Base-by-base conservation (phyloP, 2,888 invertebrate genomes). In the Iphiclides podalirius region DNA sequence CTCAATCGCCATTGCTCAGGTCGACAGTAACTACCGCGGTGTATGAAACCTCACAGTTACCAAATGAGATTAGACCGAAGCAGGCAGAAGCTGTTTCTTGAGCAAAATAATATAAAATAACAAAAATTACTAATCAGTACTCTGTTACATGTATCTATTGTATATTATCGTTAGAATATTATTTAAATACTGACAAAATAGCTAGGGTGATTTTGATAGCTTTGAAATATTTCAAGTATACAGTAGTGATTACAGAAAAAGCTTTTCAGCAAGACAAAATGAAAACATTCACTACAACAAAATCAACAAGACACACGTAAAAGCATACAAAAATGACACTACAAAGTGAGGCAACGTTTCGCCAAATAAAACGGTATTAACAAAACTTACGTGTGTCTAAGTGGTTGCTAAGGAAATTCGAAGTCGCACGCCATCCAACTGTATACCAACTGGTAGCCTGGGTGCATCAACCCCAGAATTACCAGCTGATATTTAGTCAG, bases 401-500 rank as follows among this genome's bases (percentile, higher is more conserved):
- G 63, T 55, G 58, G 59, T 63, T 48, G 47, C 60, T 52, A 59
- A 72, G 60, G 57, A 57, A 41, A 2, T 15, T 51, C 54, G 58
- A 54, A 57, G 73, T 58, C 39, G 57, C 40, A 47, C 72, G 66
- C 63, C 54, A 50, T 54, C 53, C 72, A 75, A 83, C 90, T 87
- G 90, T 86, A 96, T 96, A 96, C 93, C 96, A 95, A 93, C 92
- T 91, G 93, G 93, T 93, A 96, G 92, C 91, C 96, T 95, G 96
- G 93, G 94, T 86, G 80, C 84, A 75, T 44, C 28, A 72, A 90
- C 91, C 95, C 95, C 95, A 95, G 95, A 96, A 97, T 97, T 98
- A 97, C 97, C 96, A 96, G 96, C 96, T 98, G 97, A 98, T 98
- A 98, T 97, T 97, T 95, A 92, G 90, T 78, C 79, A 67, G 64